Base-by-base conservation (phyloP, 1,140 invertebrate species). In the Heliconius congener region DNA sequence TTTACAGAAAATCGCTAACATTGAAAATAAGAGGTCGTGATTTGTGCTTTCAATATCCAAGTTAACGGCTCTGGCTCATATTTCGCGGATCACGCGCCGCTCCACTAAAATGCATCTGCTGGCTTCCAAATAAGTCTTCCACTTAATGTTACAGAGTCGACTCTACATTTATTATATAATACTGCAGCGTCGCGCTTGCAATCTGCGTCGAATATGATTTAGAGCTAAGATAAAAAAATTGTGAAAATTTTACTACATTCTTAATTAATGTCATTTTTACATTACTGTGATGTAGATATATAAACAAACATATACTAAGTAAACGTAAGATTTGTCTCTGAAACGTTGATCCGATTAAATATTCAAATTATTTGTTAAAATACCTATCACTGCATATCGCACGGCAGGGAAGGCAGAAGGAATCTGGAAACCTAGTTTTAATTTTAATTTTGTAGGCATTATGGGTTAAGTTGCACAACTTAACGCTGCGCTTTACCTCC, bases 61-160 rank as follows among this genome's bases (percentile, higher is more conserved):
- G 78, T 79, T 76, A 80, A 60, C 79, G 75, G 23, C 46, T 73
- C 39, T 46, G n/a, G 42, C 77, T 77, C 79, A 83, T 81, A 81
- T 81, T 81, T 79, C 72, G 46, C 27, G 52, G 85, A 86, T 88
- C 88, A 88, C 86, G 85, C 85, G 84, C 80, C 76, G 78, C 57
- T 79, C 78, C 81, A 84, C 85, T 88, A 80, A 88, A 88, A 82
- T 87, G 84, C 86, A 89, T 83, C 85, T 86, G 86, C 76, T 84
- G 73, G 34, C 75, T 72, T 46, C 55, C 50, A 60, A 72, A 73
- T 73, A 73, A 78, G 76, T 78, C 76, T 78, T 73, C 23, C 71
- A 71, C 76, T 78, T 57, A 73, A 60, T 73, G 70, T 70, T 76
- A 52, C 57, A 60, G 66, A 76, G 66, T 76, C 74, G 60, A 66